Percentiles rank a stretch among this genome's conserved stretches.
phyloP scores from a whole-genome alignment of 2,888 invertebrate genomes.

The Scaeva pyrastri region DNA sequence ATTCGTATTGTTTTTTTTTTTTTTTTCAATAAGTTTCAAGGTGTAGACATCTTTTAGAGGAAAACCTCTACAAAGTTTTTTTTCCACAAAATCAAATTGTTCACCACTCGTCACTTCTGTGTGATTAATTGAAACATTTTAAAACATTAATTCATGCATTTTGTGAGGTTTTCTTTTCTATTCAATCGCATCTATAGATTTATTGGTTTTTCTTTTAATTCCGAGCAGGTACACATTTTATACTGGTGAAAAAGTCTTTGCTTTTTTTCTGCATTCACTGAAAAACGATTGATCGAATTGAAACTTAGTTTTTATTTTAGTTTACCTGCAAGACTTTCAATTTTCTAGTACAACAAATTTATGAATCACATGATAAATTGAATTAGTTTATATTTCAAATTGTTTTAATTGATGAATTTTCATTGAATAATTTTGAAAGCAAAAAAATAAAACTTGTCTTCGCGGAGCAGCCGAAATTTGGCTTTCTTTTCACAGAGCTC shows the following conservation, averaged over 20 bases:
- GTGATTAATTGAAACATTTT: not conserved
- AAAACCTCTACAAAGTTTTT: slow-evolving; percentile 16
- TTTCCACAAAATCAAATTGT: not conserved
- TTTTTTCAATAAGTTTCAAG: not conserved
- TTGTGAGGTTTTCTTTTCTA: slow-evolving; percentile 12
- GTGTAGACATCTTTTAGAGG: slow-evolving; percentile 18
- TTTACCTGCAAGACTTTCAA: slow-evolving; percentile 32
- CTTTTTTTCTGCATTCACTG: slow-evolving; percentile 39
- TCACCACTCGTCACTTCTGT: not conserved
- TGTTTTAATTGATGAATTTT: slow-evolving; percentile 38
- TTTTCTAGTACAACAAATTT: slow-evolving; percentile 1
- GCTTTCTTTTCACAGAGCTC: slow-evolving; percentile 67
- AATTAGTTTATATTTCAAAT: slow-evolving; percentile 26
- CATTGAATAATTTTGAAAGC: slow-evolving; percentile 45
- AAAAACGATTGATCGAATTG: slow-evolving; percentile 17
- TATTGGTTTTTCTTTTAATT: slow-evolving; percentile 60
- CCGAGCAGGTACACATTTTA: slow-evolving; percentile 67
- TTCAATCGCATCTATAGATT: slow-evolving; percentile 58
- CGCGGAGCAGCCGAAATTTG: slow-evolving; percentile 59
- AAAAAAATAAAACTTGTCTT: slow-evolving; percentile 33
- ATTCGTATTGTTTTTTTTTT: slow-evolving; percentile 9
- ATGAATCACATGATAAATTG: slow-evolving; percentile 54
- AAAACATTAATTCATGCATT: not conserved
- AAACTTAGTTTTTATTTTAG: slow-evolving; percentile 32
- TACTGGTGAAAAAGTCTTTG: slow-evolving; percentile 23